Base-by-base conservation (phyloP, 2,797 vertebrate species). In the Myotis vivesi region DNA sequence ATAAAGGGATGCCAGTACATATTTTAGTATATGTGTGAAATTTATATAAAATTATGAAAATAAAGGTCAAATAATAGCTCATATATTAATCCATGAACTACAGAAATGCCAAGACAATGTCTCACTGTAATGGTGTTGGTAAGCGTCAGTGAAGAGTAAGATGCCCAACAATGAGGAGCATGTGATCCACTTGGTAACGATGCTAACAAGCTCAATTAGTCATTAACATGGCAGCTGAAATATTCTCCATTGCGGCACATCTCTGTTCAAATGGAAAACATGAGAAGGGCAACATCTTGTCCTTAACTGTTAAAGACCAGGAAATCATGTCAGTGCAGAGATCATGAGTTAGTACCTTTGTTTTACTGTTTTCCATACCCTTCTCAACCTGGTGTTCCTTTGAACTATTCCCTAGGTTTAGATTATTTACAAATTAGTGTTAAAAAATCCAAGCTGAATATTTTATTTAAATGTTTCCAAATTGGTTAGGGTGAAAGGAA, bases 1-100 rank as follows among this genome's bases (percentile, higher is more conserved):
- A 97, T 88, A 93, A 96, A 96, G 95, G 95, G 80, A 96, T 97
- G 64, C 79, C 89, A 96, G 30, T 57, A 92, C 3, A 44, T 86
- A 80, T 94, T 95, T 73, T 20, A 3, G 13, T 91, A 89, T 8
- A 66, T 86, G 91, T 89, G 79, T 92, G 36, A 88, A 44, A 94
- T 79, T 95, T 92, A 95, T 95, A 95, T 71, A 55, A 97, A 93
- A 79, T 84, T 75, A 62, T 75, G 38, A 91, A 94, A 89, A 75
- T 30, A 57, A 69, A 83, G 89, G 80, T 87, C 30, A 97, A 96
- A 92, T 15, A 28, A 66, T 22, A 53, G 2, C 3, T 77, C 0
- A n/a, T 28, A 6, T 75, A 88, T 84, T 49, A 89, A 71, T 86
- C n/a, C 33, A n/a, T 38, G 49, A 71, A 19, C 22, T 41, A 66